Evolutionary conservation across 2,888 invertebrate species (phyloP).

Genomic region (Chloroclysta siterata): DNA sequence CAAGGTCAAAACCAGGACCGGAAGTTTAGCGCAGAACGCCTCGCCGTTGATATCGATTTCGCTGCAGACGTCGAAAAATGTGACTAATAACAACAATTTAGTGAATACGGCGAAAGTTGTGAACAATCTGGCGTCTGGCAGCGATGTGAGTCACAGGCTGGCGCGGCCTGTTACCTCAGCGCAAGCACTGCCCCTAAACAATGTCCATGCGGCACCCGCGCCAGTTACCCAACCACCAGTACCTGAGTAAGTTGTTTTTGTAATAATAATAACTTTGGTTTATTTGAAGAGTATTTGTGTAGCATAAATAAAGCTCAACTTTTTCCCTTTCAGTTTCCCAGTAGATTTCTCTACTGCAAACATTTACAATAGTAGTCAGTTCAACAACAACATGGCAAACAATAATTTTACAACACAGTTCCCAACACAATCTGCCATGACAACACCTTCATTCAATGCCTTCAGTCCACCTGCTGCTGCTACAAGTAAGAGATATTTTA

Average conservation of each 20-base stretch:
- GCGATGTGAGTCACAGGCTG: constrained; percentile 65
- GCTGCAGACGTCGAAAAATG: constrained; percentile 60
- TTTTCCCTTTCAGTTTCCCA: constrained; percentile 82
- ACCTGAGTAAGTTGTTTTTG: constrained; percentile 70
- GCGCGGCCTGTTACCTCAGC: constrained; percentile 67
- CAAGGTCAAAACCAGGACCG: constrained; percentile 67
- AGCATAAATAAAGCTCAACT: constrained; percentile 3
- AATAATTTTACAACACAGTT: constrained; percentile 62
- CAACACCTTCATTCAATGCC: constrained; percentile 61
- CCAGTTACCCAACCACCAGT: constrained; percentile 53
- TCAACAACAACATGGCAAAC: constrained; percentile 66
- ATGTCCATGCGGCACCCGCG: constrained; percentile 47
- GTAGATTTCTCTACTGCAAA: constrained; percentile 90
- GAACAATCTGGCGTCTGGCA: constrained; percentile 58
- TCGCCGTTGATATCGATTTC: constrained; percentile 74
- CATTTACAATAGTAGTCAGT: constrained; percentile 87
- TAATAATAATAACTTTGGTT: not conserved
- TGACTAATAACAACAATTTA: constrained; percentile 60
- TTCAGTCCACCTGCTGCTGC: constrained; percentile 58
- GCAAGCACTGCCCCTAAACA: constrained; percentile 58
- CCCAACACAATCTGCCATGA: constrained; percentile 73
- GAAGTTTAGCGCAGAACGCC: constrained; percentile 54
- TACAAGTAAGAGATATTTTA: constrained; percentile 74
- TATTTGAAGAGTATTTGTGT: not conserved
- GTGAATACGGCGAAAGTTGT: constrained; percentile 65